Evolutionary conservation across 2,888 invertebrate species (phyloP).

Genomic region (Terebella lapidaria): DNA sequence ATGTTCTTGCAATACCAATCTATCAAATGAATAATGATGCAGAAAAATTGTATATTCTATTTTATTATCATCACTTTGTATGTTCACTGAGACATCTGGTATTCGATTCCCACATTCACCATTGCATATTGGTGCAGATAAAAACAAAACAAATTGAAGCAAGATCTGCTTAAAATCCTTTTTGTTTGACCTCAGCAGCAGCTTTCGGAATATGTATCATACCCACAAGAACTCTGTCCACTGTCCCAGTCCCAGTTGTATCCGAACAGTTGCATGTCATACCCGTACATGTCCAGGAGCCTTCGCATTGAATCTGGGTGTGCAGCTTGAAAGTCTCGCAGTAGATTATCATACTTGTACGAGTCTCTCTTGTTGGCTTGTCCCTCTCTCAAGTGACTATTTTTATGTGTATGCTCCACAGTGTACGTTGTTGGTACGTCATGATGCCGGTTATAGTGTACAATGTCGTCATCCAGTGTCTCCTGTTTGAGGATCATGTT

Average conservation of each 20-base stretch:
- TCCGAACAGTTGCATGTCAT: slow-evolving; percentile 2
- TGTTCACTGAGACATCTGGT: no score
- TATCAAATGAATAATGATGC: no score
- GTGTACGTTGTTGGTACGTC: neutral
- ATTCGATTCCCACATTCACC: no score
- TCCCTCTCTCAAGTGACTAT: neutral
- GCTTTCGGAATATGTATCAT: no score
- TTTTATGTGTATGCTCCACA: neutral
- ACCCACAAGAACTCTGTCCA: neutral
- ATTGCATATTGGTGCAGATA: no score
- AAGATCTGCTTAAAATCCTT: no score
- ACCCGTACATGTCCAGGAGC: neutral
- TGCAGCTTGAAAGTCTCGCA: neutral
- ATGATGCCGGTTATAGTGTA: neutral
- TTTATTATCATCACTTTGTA: no score
- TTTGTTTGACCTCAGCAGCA: no score
- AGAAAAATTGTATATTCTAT: no score
- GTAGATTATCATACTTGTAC: neutral
- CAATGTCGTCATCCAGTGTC: neutral
- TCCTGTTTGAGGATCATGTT: neutral
- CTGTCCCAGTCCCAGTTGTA: neutral
- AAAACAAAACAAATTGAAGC: no score
- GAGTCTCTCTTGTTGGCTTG: neutral
- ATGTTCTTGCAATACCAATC: no score
- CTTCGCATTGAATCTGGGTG: neutral